Evolutionary conservation across 64 coral and sea anemone species (phyloP), one percentile per base, ranked within the genome.

Genomic region (Pocillopora damicornis): DNA sequence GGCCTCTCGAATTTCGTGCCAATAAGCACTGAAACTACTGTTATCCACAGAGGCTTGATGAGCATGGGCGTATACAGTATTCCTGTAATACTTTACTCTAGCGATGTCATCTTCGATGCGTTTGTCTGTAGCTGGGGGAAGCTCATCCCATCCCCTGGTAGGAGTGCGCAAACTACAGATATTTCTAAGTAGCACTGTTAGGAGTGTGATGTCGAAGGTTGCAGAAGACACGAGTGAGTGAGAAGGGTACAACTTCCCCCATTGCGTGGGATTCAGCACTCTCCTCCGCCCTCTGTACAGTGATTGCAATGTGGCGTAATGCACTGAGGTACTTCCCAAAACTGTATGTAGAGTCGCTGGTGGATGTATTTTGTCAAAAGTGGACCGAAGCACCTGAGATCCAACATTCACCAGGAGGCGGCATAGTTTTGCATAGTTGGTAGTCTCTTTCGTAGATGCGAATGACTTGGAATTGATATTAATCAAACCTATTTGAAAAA

Each of bases 1-100:
- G 11, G 58, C 79, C 26, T 61, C 69, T 15, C 59, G 61, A 26
- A 91, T 91, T 22, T 83, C 79, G 0, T 17, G 60, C 89, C 89
- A 91, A 37, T 77, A 86, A 56, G 16, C 63, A 60, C 75, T 66
- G 26, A 91, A 91, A 76, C 60, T 62, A 12, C 10, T 58, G 67
- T 91, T 72, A 77, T 20, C 60, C n/a, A 83, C 58, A 11, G 79
- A 51, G 9, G 89, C 77, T 45, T 83, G 72, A 59, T 4, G 23
- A 5, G 75, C 77, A 76, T 91, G 89, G n/a, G 45, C 89, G 37
- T 82, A 84, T 4, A 91, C 20, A 36, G 62, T 75, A 17, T 91
- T 91, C 17, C 89, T 36, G 62, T 91, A 91, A 61, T 76, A 91
- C 35, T 91, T 91, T 22, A 91, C 59, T 15, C 89, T 69, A 17